Percentiles rank a stretch among this genome's conserved stretches.
These are phyloP conservation scores for Aradus depressus DNA, from an alignment of 2,888 invertebrate species.

Conservation along the genomic window DNA sequence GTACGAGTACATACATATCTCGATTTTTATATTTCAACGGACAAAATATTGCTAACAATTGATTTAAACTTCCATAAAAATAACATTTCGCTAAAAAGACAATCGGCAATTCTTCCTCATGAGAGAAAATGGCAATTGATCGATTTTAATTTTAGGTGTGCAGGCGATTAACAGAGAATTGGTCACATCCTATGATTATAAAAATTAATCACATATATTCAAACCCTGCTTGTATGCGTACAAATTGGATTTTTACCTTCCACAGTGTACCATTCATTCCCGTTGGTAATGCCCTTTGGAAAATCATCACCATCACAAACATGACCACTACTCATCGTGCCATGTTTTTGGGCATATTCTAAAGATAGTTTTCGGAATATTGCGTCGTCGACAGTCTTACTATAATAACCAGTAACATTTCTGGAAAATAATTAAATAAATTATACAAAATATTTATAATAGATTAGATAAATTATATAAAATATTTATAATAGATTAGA, in stretches of 20 bases:
- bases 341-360: conserved; percentile 62
- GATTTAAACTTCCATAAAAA: no score
- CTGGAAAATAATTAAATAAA: conserved; percentile 6
- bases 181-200: neutral
- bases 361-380: conserved; percentile 68
- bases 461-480: conserved; percentile 2
- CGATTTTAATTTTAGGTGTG: neutral
- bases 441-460: neutral
- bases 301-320: conserved; percentile 65
- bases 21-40: no score
- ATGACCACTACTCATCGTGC: conserved; percentile 61
- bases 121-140: no score
- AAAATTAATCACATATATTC: neutral
- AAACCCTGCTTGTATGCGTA: neutral
- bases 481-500: conserved; percentile 1
- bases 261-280: conserved; percentile 84
- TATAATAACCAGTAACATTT: conserved; percentile 39
- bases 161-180: neutral
- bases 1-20: no score
- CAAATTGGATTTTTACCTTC: conserved; percentile 42
- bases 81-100: no score
- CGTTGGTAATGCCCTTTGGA: conserved; percentile 70
- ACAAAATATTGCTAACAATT: no score
- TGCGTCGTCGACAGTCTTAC: conserved; percentile 67
- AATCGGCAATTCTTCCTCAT: no score